Percentiles rank a stretch among this genome's conserved stretches.
phyloP scores from a whole-genome alignment of 2,113 vertebrate genomes.

The Sinocyclocheilus anophthalmus region DNA sequence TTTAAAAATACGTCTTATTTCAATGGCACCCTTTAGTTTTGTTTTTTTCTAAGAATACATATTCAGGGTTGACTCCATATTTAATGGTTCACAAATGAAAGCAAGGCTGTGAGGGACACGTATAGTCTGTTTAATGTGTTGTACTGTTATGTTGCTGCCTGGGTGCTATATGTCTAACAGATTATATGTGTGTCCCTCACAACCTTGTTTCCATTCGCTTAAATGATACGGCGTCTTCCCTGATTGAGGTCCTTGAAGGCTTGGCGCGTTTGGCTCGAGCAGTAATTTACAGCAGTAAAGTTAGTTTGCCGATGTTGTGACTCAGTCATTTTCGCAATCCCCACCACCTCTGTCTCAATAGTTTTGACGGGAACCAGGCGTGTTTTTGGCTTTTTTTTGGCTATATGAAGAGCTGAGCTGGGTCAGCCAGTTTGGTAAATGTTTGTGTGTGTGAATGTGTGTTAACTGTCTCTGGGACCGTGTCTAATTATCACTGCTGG shows the following conservation, averaged over 20 bases:
- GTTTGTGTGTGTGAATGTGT: constrained; percentile 62
- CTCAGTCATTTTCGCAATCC: constrained; percentile 69
- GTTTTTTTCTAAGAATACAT: neutral
- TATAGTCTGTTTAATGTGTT: neutral
- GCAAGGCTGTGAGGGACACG: neutral
- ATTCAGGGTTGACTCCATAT: neutral
- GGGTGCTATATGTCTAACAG: neutral
- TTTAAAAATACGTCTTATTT: neutral
- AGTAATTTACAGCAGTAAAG: constrained; percentile 19
- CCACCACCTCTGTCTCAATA: constrained; percentile 37
- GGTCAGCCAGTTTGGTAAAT: constrained; percentile 59
- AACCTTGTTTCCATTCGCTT: neutral
- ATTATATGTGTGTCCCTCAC: neutral
- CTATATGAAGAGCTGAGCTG: constrained; percentile 51
- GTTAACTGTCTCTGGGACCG: constrained; percentile 52
- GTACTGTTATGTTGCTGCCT: neutral
- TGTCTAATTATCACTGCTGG: constrained; percentile 60
- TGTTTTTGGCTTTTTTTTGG: constrained; percentile 68
- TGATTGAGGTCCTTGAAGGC: neutral
- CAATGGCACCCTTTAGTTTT: neutral
- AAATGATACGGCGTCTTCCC: neutral
- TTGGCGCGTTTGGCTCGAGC: neutral
- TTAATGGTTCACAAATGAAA: neutral
- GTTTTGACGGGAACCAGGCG: constrained; percentile 78
- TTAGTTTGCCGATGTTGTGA: constrained; percentile 69